Evolutionary conservation across 1,140 invertebrate genomes (phyloP).

Genomic region (Portunus trituberculatus): DNA sequence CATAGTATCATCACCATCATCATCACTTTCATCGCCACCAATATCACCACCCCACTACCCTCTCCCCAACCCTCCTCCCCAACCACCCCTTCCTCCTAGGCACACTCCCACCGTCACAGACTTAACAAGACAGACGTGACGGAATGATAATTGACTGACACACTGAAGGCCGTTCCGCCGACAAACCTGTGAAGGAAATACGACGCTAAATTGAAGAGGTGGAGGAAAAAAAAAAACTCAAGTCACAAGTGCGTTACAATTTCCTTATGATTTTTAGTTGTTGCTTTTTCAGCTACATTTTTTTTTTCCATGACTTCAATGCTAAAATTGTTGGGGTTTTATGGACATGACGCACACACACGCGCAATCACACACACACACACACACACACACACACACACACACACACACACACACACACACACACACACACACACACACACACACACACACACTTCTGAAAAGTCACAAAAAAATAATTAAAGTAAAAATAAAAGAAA

Average conservation of each 20-base stretch:
- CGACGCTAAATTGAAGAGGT: no score
- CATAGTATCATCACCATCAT: no score
- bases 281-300: neutral
- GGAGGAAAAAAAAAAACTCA: no score
- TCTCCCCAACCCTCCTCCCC: neutral
- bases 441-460: neutral
- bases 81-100: neutral
- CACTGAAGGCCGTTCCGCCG: no score
- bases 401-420: slow-evolving; percentile 32
- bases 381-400: slow-evolving; percentile 32
- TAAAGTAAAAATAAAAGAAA: no score
- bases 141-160: no score
- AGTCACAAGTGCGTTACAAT: no score
- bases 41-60: neutral
- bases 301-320: no score
- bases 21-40: neutral
- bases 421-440: slow-evolving; percentile 30
- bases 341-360: neutral
- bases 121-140: neutral
- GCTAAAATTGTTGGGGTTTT: neutral
- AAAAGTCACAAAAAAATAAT: neutral
- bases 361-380: neutral
- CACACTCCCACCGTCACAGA: neutral
- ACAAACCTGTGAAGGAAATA: no score
- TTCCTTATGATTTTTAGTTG: neutral